These are phyloP conservation scores for Neogale vison DNA, from an alignment of 2,113 vertebrate species.

Conservation along the genomic window DNA sequence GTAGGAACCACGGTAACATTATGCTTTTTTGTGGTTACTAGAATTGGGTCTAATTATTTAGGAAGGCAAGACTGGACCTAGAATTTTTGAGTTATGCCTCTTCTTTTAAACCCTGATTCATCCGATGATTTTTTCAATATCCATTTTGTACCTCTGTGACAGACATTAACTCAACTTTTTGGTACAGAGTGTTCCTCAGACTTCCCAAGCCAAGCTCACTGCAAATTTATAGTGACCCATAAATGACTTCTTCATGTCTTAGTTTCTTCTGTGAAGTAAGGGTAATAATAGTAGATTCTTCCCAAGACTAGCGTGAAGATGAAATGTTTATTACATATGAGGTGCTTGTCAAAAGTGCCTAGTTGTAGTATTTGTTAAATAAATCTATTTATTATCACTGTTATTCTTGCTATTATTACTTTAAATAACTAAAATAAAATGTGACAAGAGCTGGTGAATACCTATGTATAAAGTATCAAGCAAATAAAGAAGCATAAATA, in stretches of 20 bases:
- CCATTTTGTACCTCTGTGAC: not conserved
- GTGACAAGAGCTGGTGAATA: not conserved
- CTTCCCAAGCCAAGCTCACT: not conserved
- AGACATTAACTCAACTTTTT: not conserved
- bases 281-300: not conserved
- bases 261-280: constrained; percentile 17
- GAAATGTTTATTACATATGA: not conserved
- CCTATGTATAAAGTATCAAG: not conserved
- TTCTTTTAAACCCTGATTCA: not conserved
- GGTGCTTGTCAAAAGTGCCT: not conserved
- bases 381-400: not conserved
- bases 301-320: not conserved
- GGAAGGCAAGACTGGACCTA: not conserved
- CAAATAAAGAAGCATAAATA: not conserved
- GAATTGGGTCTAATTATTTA: not conserved
- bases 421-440: constrained; percentile 17
- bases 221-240: not conserved
- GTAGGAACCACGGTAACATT: not conserved
- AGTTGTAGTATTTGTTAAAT: not conserved
- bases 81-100: not conserved
- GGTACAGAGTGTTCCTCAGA: not conserved
- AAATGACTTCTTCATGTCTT: not conserved
- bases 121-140: not conserved
- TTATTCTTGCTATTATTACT: constrained; percentile 5
- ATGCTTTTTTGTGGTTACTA: not conserved